Evolutionary conservation across 2,888 invertebrate species (phyloP).

Genomic region (Tenodera sinensis): DNA sequence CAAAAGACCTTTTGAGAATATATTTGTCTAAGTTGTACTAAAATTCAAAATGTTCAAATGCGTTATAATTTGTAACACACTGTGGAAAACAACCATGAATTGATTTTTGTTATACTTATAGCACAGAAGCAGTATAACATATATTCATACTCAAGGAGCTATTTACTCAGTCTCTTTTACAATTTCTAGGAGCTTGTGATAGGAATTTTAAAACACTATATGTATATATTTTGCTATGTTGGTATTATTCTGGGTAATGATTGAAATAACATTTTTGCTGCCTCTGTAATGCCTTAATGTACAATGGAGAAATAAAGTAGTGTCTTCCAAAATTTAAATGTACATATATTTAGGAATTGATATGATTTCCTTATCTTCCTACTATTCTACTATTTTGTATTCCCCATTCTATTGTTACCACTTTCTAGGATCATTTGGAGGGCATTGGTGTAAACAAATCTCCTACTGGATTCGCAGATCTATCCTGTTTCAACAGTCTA

Average conservation of each 20-base stretch:
- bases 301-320: not conserved
- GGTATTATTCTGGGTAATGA: not conserved
- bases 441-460: not conserved
- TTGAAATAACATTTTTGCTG: not conserved
- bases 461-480: slow-evolving; percentile 3
- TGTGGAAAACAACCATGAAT: no score
- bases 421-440: slow-evolving; percentile 14
- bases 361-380: not conserved
- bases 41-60: no score
- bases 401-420: slow-evolving; percentile 1
- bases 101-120: no score
- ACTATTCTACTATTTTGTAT: not conserved
- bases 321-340: not conserved
- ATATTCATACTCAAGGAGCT: no score
- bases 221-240: no score
- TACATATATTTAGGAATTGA: not conserved
- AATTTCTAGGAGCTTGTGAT: no score
- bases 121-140: no score
- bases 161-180: no score
- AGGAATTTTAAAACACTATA: no score
- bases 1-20: no score
- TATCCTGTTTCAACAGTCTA: slow-evolving; percentile 33
- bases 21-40: no score
- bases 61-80: no score
- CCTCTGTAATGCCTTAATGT: not conserved